Evolutionary conservation across 2,888 invertebrate species (phyloP).

Genomic region (Patella ulyssiponensis): DNA sequence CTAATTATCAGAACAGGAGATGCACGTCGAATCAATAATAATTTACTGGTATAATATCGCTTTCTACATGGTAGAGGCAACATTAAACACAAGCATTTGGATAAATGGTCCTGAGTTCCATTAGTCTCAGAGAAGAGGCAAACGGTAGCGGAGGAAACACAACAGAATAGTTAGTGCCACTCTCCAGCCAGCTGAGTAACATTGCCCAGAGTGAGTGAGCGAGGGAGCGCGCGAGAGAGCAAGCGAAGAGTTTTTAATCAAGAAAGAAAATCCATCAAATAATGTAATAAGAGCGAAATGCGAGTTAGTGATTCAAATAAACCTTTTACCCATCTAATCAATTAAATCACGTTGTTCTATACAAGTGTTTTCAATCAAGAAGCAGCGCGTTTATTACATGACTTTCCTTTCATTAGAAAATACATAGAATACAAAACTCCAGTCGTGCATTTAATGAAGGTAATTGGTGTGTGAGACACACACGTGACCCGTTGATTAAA

Average conservation of each 20-base stretch:
- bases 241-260: conserved; percentile 18
- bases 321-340: conserved; percentile 21
- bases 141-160: too few relatives aligned
- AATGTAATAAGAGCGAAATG: conserved; percentile 25
- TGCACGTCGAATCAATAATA: not conserved
- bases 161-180: too few relatives aligned
- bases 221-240: too few relatives aligned
- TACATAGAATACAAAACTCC: not conserved
- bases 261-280: conserved; percentile 25
- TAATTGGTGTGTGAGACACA: conserved; percentile 4
- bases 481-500: conserved; percentile 7
- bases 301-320: conserved; percentile 28
- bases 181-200: too few relatives aligned
- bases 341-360: not conserved
- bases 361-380: conserved; percentile 6
- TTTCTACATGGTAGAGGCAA: not conserved
- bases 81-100: too few relatives aligned
- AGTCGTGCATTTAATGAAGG: not conserved
- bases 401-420: conserved; percentile 3
- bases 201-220: too few relatives aligned
- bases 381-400: not conserved
- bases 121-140: too few relatives aligned
- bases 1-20: conserved; percentile 1
- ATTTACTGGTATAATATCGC: conserved; percentile 8
- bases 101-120: too few relatives aligned